These are phyloP conservation scores for Anniella stebbinsi DNA, from an alignment of 2,797 vertebrate genomes.

Conservation along the genomic window DNA sequence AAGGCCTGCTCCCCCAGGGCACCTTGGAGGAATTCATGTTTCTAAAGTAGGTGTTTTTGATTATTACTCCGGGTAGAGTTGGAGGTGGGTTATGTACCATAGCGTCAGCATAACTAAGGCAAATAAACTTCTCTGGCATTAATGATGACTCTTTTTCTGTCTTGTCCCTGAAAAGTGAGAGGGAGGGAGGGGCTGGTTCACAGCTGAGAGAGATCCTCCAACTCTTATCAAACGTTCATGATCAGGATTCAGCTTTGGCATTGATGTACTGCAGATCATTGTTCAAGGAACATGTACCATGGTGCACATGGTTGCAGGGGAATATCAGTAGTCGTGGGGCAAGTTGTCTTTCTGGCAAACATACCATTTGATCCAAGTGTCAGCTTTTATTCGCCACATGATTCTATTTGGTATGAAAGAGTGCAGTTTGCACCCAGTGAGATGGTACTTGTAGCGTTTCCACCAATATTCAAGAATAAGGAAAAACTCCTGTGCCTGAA, in stretches of 20 bases:
- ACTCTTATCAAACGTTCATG: neutral
- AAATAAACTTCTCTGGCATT: slow-evolving; percentile 11
- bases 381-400: neutral
- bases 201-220: neutral
- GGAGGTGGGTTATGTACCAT: neutral
- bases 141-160: neutral
- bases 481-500: neutral
- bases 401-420: no score
- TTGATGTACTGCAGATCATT: neutral
- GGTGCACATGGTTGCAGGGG: neutral
- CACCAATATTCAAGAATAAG: neutral
- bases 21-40: slow-evolving; percentile 54
- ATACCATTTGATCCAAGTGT: neutral
- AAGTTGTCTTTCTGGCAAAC: neutral
- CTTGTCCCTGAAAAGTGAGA: neutral
- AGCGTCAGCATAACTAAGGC: slow-evolving; percentile 26
- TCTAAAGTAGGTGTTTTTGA: slow-evolving; percentile 58
- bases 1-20: slow-evolving; percentile 53
- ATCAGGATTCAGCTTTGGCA: neutral
- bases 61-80: slow-evolving; percentile 34
- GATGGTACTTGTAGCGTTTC: neutral
- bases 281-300: neutral
- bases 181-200: neutral
- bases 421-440: neutral
- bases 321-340: no score